These are phyloP conservation scores for Prietella phreatophila DNA, from an alignment of 2,113 vertebrate species.

Conservation along the genomic window DNA sequence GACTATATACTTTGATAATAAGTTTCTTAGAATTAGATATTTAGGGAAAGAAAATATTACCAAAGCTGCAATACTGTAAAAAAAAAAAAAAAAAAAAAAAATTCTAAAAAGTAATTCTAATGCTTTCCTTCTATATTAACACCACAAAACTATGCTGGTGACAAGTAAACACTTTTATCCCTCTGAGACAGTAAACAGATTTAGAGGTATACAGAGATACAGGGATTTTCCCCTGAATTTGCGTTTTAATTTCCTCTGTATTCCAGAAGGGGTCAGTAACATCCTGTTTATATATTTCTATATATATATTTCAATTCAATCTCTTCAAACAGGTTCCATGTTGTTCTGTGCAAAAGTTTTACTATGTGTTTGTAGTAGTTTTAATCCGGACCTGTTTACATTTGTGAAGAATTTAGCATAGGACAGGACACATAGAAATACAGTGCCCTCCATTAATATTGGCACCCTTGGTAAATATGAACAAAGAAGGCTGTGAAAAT, in stretches of 20 bases:
- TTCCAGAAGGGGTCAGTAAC: conserved; percentile 45
- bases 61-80: background rate
- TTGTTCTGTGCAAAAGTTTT: background rate
- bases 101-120: background rate
- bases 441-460: no score
- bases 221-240: background rate
- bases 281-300: conserved; percentile 4
- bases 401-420: background rate
- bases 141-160: background rate
- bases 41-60: background rate
- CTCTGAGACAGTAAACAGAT: background rate
- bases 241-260: background rate
- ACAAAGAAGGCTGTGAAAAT: no score
- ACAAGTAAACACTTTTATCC: background rate
- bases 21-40: background rate
- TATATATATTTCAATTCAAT: background rate
- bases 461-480: no score
- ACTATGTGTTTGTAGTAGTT: no score
- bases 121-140: background rate
- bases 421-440: background rate
- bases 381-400: background rate
- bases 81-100: no score
- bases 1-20: background rate
- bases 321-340: background rate
- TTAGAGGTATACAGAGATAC: background rate